Conservation (phyloP, 2,888 invertebrate species). For the Eupeodes latifasciatus region DNA sequence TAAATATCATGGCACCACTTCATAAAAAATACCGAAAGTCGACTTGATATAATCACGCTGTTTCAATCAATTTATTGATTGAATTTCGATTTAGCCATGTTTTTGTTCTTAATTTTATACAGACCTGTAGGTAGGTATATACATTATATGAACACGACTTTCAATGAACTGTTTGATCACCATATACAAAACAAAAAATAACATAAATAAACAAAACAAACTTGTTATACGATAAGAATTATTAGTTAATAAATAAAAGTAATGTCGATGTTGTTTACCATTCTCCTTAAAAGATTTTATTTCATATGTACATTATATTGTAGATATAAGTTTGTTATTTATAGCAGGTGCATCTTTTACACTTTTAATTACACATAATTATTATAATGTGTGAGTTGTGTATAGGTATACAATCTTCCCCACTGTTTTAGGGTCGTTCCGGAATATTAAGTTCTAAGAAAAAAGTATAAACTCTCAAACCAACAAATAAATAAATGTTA, state of each 20-base stretch:
- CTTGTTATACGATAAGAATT: no score
- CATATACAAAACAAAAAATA: no score
- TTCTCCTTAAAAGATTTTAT: no score
- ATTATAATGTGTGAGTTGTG: background rate
- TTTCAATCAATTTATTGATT: slow-evolving; percentile 39
- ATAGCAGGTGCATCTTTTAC: slow-evolving; percentile 3
- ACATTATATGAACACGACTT: no score
- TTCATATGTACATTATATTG: background rate
- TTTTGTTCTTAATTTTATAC: no score
- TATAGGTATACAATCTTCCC: background rate
- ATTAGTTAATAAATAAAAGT: background rate
- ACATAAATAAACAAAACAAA: no score
- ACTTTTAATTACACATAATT: background rate
- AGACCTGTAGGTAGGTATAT: no score
- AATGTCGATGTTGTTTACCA: background rate
- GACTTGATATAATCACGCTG: slow-evolving; percentile 41
- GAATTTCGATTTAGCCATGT: background rate
- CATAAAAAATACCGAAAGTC: background rate
- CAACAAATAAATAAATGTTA: background rate
- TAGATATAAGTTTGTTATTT: background rate
- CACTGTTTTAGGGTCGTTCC: slow-evolving; percentile 13
- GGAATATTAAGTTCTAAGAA: slow-evolving; percentile 13
- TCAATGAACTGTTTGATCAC: no score
- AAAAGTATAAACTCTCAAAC: background rate
- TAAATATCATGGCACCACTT: no score